A percentile compares a stretch with the other conserved stretches of the same genome.
These are phyloP conservation scores for Tetragnatha montana DNA, from an alignment of 2,888 invertebrate genomes.

Conservation along the genomic window DNA sequence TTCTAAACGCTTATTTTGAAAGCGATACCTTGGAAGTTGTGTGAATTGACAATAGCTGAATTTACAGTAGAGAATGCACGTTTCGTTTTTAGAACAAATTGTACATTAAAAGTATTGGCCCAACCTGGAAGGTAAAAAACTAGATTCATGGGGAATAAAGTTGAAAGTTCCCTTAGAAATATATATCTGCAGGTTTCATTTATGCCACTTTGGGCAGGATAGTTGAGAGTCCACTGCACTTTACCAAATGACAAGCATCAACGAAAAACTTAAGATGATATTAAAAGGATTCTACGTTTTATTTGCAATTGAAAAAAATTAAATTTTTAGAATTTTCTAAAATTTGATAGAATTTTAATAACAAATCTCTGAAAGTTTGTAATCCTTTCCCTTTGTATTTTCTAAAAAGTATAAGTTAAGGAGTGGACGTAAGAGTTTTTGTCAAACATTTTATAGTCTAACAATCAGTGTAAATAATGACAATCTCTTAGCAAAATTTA, in stretches of 20 bases:
- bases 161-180: too few relatives aligned
- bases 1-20: too few relatives aligned
- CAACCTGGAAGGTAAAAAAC: too few relatives aligned
- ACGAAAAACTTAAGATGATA: not conserved
- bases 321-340: not conserved
- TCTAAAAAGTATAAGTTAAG: not conserved
- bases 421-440: not conserved
- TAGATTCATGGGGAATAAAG: too few relatives aligned
- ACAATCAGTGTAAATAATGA: slow-evolving; percentile 23
- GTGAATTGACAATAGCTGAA: too few relatives aligned
- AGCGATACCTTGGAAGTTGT: too few relatives aligned
- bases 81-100: too few relatives aligned
- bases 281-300: not conserved
- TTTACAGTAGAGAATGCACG: too few relatives aligned
- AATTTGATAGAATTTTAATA: not conserved
- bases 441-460: not conserved
- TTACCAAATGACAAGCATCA: not conserved
- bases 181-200: too few relatives aligned
- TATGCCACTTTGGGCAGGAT: too few relatives aligned
- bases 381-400: not conserved
- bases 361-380: not conserved
- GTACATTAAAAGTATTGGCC: too few relatives aligned
- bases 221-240: too few relatives aligned
- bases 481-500: slow-evolving; percentile 39
- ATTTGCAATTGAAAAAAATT: not conserved